phyloP scores from a whole-genome alignment of 2,113 vertebrate genomes.

The Equus przewalskii region DNA sequence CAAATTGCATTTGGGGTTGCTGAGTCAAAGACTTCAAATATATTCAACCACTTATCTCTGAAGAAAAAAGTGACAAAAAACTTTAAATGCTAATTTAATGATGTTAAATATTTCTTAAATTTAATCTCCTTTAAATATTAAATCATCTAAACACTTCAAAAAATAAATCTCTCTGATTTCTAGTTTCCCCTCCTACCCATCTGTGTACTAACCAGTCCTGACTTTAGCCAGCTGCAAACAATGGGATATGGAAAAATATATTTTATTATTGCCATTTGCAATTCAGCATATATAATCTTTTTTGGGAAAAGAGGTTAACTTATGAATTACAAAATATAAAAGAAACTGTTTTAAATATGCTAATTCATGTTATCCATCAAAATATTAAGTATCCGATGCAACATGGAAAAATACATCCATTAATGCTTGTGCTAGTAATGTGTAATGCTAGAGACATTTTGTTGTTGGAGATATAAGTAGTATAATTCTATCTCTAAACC shows the following conservation, averaged over 20 bases:
- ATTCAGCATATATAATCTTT: not conserved
- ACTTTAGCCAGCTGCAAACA: not conserved
- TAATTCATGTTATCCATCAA: not conserved
- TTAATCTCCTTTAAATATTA: not conserved
- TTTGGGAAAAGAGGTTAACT: not conserved
- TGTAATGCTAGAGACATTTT: not conserved
- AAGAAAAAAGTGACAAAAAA: not conserved
- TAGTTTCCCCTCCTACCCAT: rapidly evolving
- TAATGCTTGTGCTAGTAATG: not conserved
- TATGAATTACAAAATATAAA: not conserved
- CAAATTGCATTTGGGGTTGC: not conserved
- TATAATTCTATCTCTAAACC: not conserved
- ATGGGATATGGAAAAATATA: not conserved
- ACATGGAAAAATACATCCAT: not conserved
- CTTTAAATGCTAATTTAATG: not conserved
- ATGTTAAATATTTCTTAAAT: not conserved
- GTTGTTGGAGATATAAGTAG: not conserved
- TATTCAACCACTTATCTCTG: not conserved
- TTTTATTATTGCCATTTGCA: not conserved
- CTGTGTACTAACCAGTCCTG: not conserved
- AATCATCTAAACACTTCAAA: not conserved
- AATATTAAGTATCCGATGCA: not conserved
- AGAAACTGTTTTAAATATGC: not conserved
- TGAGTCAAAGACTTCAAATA: constrained; percentile 49
- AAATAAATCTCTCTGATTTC: not conserved